Conservation (phyloP, 2,888 invertebrate species). For the Drosophila longiperda region DNA sequence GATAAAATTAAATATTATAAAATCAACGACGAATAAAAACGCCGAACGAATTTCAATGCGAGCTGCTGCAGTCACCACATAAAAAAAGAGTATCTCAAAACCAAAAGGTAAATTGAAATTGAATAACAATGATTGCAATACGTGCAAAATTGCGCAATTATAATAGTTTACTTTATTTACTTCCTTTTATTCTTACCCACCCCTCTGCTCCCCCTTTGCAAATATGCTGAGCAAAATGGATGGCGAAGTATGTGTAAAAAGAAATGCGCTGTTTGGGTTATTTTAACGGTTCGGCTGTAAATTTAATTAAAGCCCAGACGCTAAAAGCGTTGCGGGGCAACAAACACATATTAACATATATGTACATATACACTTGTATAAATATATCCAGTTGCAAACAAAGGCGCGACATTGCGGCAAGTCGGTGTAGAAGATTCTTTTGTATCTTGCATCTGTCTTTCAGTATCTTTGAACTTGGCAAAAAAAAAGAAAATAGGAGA, state of each 20-base stretch:
- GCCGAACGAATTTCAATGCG: constrained; percentile 40
- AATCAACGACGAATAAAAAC: constrained; percentile 25
- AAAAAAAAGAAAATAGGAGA: not conserved
- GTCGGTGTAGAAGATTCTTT: constrained; percentile 6
- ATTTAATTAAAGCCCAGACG: constrained; percentile 64
- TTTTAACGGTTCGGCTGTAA: constrained; percentile 68
- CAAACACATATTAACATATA: not conserved
- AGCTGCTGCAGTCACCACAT: constrained; percentile 21
- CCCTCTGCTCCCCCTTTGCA: constrained; percentile 11
- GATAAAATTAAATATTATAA: constrained; percentile 11
- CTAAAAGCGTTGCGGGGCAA: not conserved
- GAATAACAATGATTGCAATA: constrained; percentile 24
- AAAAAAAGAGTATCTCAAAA: constrained; percentile 61
- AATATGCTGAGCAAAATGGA: constrained; percentile 33
- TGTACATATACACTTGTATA: not conserved
- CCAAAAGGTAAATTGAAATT: constrained; percentile 55
- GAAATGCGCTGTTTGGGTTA: constrained; percentile 52
- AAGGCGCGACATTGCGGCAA: constrained; percentile 47
- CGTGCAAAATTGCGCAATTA: constrained; percentile 59
- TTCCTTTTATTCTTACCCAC: constrained; percentile 26
- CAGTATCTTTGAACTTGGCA: constrained; percentile 7
- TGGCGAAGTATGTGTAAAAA: constrained; percentile 27
- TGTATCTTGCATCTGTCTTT: not conserved
- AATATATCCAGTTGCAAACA: constrained; percentile 53
- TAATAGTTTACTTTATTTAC: constrained; percentile 37